Evolutionary conservation across 2,888 invertebrate species (phyloP).

Genomic region (Hymenopus coronatus): DNA sequence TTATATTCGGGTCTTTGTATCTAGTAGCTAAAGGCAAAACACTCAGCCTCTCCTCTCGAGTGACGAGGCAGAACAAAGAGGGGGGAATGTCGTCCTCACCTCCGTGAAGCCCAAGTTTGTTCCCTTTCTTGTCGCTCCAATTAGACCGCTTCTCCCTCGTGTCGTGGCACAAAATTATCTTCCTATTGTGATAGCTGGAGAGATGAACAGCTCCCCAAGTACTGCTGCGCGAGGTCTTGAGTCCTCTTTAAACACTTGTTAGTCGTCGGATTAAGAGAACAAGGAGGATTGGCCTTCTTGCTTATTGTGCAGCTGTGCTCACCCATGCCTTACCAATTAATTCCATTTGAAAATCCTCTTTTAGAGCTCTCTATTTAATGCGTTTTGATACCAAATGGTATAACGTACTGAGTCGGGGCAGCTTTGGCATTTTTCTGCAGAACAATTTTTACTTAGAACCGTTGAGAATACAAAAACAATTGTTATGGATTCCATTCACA

Average conservation of each 20-base stretch:
- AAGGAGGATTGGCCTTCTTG: not conserved
- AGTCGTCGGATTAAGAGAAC: not conserved
- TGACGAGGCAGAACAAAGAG: not conserved
- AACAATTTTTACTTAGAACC: too few species aligned
- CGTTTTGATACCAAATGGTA: too few species aligned
- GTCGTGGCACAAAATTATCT: not conserved
- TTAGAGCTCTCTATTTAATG: too few species aligned
- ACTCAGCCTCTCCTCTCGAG: not conserved
- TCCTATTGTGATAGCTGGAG: not conserved
- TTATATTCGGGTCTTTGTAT: not conserved
- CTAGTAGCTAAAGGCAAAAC: not conserved
- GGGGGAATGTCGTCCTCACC: not conserved
- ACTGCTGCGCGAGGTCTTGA: not conserved
- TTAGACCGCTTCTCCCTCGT: not conserved
- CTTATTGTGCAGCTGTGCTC: not conserved
- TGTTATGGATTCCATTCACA: too few species aligned
- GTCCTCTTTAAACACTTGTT: not conserved
- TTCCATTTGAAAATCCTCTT: too few species aligned
- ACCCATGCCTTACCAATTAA: not conserved
- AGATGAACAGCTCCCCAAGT: not conserved
- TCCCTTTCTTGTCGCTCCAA: not conserved
- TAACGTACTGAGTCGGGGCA: too few species aligned
- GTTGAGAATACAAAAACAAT: too few species aligned
- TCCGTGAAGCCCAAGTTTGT: not conserved
- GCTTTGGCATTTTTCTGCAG: too few species aligned